A percentile compares a stretch with the other conserved stretches of the same genome.
phyloP scores from a whole-genome alignment of 2,797 vertebrate genomes.

The Enteromius treurensis region DNA sequence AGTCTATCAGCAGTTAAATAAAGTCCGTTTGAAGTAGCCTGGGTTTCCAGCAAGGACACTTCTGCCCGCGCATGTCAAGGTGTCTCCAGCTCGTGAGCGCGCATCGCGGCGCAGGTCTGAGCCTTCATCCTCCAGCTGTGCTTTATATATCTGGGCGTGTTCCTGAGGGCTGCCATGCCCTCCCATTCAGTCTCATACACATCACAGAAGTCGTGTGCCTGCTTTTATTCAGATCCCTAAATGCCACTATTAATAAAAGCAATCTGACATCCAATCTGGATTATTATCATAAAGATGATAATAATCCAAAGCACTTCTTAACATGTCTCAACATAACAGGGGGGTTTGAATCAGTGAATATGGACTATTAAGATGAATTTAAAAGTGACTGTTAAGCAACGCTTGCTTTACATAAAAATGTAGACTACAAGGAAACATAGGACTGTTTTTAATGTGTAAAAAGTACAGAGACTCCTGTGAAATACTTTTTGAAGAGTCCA shows the following conservation, averaged over 20 bases:
- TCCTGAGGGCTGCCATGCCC: constrained; percentile 72
- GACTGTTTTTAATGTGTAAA: neutral
- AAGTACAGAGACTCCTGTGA: neutral
- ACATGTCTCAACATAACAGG: neutral
- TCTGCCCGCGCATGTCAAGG: constrained; percentile 36
- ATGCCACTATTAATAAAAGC: neutral
- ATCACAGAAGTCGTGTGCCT: neutral
- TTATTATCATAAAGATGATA: neutral
- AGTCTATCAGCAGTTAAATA: constrained; percentile 41
- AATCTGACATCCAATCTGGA: too few relatives aligned
- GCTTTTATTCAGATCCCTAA: neutral
- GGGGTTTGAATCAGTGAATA: neutral
- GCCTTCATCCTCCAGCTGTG: constrained; percentile 13
- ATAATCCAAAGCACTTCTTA: neutral
- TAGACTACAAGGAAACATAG: neutral
- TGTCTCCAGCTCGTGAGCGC: constrained; percentile 57
- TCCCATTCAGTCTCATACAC: constrained; percentile 71
- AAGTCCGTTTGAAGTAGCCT: constrained; percentile 61
- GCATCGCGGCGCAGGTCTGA: constrained; percentile 70
- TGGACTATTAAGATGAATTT: neutral
- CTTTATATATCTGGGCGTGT: constrained; percentile 51
- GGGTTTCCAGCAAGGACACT: constrained; percentile 11
- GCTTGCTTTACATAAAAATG: neutral
- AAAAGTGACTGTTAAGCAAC: neutral
- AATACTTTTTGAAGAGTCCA: neutral